Percentiles rank a stretch among this genome's conserved stretches.
phyloP scores from a whole-genome alignment of 2,888 invertebrate species.

The Hipparchia semele region DNA sequence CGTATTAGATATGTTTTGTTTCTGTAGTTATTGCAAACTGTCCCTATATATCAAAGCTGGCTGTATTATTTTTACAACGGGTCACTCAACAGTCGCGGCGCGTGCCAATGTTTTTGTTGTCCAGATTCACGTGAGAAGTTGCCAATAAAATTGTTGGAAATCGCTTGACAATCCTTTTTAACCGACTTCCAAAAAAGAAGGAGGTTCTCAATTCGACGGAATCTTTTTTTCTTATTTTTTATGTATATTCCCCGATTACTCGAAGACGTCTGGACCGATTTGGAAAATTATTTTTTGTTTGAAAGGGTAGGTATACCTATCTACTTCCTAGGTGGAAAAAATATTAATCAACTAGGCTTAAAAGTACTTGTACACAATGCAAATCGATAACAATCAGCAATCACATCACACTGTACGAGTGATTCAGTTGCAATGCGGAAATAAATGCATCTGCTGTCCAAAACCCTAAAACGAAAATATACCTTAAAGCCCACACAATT shows the following conservation, averaged over 20 bases:
- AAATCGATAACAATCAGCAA: conserved; percentile 20
- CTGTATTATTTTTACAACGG: background rate
- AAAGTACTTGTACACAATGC: background rate
- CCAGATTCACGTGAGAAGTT: conserved; percentile 34
- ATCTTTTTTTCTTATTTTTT: too few species aligned
- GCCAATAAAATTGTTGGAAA: background rate
- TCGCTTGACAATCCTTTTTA: background rate
- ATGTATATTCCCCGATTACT: too few species aligned
- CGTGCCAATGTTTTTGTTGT: conserved; percentile 31
- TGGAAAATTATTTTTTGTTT: too few species aligned
- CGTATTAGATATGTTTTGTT: too few species aligned
- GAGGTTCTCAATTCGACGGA: too few species aligned
- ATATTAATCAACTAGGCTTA: too few species aligned
- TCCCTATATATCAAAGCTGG: too few species aligned
- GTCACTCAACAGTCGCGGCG: background rate
- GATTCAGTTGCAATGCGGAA: conserved; percentile 34
- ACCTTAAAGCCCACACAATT: background rate
- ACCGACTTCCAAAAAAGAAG: too few species aligned
- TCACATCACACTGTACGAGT: conserved; percentile 13
- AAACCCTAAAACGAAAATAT: background rate
- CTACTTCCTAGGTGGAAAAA: too few species aligned
- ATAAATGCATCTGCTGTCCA: conserved; percentile 29
- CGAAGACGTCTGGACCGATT: too few species aligned
- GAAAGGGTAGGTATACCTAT: too few species aligned
- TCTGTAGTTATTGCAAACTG: too few species aligned